Percentiles rank a stretch among this genome's conserved stretches.
Conservation (phyloP, 2,888 invertebrate genomes). For the Lasioglossum zephyrum region DNA sequence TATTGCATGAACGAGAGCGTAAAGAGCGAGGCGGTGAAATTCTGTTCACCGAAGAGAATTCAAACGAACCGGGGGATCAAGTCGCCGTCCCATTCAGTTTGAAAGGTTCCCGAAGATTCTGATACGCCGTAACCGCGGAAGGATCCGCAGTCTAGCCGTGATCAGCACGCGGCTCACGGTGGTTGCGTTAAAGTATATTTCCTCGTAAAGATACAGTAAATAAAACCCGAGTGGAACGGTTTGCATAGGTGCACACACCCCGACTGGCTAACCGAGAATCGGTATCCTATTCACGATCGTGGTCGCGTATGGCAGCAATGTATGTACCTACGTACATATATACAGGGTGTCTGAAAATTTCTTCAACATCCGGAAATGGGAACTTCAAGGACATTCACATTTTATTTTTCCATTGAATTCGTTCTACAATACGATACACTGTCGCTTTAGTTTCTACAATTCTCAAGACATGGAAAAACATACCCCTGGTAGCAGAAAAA, state of each 20-base stretch:
- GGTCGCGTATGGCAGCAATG: background rate
- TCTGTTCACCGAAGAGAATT: background rate
- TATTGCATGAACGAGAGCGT: background rate
- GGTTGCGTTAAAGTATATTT: constrained; percentile 11
- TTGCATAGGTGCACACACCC: background rate
- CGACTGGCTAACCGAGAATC: constrained; percentile 15
- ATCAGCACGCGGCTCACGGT: constrained; percentile 3
- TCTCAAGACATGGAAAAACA: too few relatives aligned
- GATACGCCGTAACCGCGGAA: background rate
- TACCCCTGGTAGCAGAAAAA: too few relatives aligned
- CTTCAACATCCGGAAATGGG: too few relatives aligned
- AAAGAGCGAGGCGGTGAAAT: background rate
- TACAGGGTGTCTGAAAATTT: too few relatives aligned
- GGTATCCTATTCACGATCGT: constrained; percentile 18
- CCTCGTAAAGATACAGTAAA: background rate
- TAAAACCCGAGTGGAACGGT: background rate
- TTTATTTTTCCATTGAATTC: too few relatives aligned
- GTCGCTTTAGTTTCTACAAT: too few relatives aligned
- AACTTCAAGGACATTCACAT: too few relatives aligned
- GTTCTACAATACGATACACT: too few relatives aligned
- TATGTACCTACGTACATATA: background rate
- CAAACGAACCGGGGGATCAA: background rate
- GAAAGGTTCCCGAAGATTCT: background rate
- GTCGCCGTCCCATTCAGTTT: background rate
- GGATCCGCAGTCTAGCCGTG: background rate